Evolutionary conservation across 1,140 invertebrate genomes (phyloP).

Genomic region (Caenorhabditis tropicalis): DNA sequence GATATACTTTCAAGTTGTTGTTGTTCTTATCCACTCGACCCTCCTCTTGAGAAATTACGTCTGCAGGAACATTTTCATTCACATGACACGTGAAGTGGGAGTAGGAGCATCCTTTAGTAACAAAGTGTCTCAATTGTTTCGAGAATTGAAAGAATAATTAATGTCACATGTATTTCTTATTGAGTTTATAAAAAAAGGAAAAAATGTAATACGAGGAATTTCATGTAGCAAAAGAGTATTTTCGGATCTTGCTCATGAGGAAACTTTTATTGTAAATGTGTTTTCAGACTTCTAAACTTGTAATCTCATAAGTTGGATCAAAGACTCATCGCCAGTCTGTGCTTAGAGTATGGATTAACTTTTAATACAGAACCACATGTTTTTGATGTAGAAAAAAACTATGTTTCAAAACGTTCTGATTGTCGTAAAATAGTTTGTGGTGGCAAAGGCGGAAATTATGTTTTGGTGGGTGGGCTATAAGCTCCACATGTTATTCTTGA

Average conservation of each 20-base stretch:
- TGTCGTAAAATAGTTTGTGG: no score
- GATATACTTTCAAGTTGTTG: conserved; percentile 9
- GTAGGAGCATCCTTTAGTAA: conserved; percentile 4
- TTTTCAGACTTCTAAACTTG: no score
- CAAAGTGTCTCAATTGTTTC: conserved; percentile 29
- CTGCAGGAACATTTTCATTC: conserved; percentile 17
- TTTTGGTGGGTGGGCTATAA: background rate
- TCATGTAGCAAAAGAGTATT: no score
- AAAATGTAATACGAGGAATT: no score
- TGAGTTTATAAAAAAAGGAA: background rate
- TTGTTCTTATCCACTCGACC: conserved; percentile 1
- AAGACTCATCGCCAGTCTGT: no score
- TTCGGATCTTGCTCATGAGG: no score
- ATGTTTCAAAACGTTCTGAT: background rate
- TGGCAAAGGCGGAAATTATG: background rate
- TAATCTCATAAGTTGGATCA: no score
- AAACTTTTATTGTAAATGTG: no score
- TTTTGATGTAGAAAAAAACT: background rate
- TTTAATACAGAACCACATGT: no score
- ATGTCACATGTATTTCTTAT: background rate
- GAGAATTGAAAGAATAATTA: conserved; percentile 7
- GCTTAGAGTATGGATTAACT: no score
- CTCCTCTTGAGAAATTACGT: conserved; percentile 29
- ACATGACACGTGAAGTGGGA: background rate
- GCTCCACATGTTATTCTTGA: background rate